phyloP scores from a whole-genome alignment of 2,888 invertebrate genomes.

The Idaea straminata region DNA sequence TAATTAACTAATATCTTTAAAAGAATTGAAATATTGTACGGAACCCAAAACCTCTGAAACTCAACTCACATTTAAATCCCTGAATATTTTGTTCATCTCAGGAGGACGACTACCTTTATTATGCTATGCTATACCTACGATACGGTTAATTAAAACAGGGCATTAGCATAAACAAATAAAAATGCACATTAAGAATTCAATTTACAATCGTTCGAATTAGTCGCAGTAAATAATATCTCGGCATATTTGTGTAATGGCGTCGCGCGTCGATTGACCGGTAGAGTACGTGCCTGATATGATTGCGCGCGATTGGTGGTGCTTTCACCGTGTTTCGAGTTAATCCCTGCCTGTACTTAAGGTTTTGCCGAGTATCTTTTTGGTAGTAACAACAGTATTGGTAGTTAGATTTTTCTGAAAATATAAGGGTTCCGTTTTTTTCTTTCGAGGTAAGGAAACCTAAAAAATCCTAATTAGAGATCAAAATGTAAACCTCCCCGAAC shows the following conservation, averaged over 20 bases:
- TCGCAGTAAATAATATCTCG: conserved; percentile 76
- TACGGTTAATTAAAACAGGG: conserved; percentile 72
- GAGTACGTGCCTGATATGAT: no score
- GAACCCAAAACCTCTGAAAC: conserved; percentile 12
- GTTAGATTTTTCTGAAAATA: no score
- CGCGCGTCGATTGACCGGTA: neutral
- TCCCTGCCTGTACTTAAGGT: no score
- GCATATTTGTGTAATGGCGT: conserved; percentile 35
- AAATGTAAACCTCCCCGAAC: no score
- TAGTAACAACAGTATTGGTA: no score
- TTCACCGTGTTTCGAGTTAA: no score
- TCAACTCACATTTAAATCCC: conserved; percentile 7
- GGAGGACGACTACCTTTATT: conserved; percentile 33
- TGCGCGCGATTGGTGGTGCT: no score
- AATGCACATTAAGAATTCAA: conserved; percentile 77
- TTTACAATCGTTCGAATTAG: conserved; percentile 78
- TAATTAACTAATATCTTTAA: neutral
- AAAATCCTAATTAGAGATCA: no score
- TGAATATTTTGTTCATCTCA: conserved; percentile 26
- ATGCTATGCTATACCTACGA: conserved; percentile 53
- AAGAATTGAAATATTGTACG: conserved; percentile 6
- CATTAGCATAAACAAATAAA: conserved; percentile 81
- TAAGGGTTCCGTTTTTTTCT: no score
- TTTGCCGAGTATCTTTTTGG: no score
- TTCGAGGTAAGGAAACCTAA: no score